phyloP scores from a whole-genome alignment of 2,888 invertebrate genomes.

The Pseudococcus longispinus region DNA sequence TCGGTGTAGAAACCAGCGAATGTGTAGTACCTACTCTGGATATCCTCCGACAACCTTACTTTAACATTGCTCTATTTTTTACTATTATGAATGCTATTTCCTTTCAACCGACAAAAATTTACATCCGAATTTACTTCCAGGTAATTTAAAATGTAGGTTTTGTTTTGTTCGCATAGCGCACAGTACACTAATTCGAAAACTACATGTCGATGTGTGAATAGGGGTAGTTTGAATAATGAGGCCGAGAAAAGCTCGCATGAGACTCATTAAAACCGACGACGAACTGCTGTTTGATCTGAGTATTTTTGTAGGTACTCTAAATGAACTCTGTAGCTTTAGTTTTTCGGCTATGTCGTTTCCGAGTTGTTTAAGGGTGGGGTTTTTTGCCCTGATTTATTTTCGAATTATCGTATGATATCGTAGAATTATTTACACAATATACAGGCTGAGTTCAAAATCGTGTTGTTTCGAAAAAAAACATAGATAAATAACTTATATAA shows the following conservation, averaged over 20 bases:
- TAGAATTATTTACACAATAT: no score
- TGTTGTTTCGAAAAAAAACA: background rate
- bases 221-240: background rate
- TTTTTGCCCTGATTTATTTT: background rate
- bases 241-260: background rate
- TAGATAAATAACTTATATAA: no score
- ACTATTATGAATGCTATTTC: background rate
- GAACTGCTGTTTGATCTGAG: background rate
- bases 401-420: background rate
- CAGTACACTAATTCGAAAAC: background rate
- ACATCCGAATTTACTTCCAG: background rate
- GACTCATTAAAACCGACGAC: background rate
- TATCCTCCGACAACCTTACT: background rate
- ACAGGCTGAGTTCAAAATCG: background rate
- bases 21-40: background rate
- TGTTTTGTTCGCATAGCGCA: background rate
- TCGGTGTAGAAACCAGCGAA: background rate
- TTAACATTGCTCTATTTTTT: background rate
- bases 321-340: background rate
- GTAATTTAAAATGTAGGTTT: constrained; percentile 17
- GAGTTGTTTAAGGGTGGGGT: background rate
- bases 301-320: background rate
- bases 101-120: constrained; percentile 1
- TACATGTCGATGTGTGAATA: constrained; percentile 3
- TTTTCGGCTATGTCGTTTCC: background rate